These are phyloP conservation scores for Baryphthengus martii DNA, from an alignment of 2,113 vertebrate genomes.

Conservation along the genomic window DNA sequence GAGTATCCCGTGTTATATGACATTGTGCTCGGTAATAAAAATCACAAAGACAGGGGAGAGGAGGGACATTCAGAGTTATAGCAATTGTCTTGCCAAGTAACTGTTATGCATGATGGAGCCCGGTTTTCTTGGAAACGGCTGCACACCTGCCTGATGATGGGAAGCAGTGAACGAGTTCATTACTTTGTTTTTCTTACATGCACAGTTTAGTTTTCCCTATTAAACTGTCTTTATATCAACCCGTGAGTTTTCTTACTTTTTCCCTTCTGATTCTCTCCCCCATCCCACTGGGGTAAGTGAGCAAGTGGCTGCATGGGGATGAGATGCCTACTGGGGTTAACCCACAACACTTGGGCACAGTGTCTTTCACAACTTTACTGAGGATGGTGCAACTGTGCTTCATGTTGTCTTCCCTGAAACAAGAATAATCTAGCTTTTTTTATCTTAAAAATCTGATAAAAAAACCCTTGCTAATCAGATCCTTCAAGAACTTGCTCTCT, in stretches of 20 bases:
- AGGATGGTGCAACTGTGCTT: background rate
- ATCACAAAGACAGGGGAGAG: background rate
- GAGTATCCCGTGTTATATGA: background rate
- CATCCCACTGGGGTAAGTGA: background rate
- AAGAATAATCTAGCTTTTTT: background rate
- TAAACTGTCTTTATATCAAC: background rate
- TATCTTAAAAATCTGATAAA: background rate
- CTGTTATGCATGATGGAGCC: background rate
- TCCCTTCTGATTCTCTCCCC: background rate
- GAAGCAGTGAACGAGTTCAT: background rate
- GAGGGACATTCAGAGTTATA: background rate
- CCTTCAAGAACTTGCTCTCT: background rate
- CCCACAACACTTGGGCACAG: background rate
- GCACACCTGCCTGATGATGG: background rate
- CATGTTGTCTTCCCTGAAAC: background rate
- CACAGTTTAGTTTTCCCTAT: background rate
- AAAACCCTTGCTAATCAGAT: background rate
- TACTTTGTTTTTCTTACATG: background rate
- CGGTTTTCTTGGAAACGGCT: background rate
- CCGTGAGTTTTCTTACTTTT: fast-evolving
- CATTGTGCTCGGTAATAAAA: background rate
- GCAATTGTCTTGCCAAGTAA: background rate
- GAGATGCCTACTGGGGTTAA: background rate
- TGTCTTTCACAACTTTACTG: background rate
- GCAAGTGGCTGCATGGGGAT: fast-evolving